Evolutionary conservation across 1,140 invertebrate genomes (phyloP).

Genomic region (Lutraria rhynchaena): DNA sequence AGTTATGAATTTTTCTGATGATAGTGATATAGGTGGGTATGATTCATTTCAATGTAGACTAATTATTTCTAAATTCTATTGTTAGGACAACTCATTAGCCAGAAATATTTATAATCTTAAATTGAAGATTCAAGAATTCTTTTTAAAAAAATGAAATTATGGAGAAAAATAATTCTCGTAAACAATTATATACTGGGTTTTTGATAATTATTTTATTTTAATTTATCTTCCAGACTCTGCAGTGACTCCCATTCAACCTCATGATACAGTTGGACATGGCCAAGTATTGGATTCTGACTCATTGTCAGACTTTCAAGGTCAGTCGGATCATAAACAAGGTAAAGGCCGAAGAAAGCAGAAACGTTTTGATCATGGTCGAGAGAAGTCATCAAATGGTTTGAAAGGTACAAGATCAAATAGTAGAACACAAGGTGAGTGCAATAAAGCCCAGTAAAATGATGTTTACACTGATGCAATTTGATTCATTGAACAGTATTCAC

Average conservation of each 20-base stretch:
- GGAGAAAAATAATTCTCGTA: too few species aligned
- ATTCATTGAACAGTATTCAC: too few species aligned
- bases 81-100: too few species aligned
- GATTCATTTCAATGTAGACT: too few species aligned
- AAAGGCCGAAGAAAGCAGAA: neutral
- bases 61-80: too few species aligned
- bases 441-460: too few species aligned
- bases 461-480: too few species aligned
- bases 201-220: too few species aligned
- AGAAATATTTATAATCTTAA: too few species aligned
- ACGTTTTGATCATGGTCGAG: slow-evolving; percentile 14
- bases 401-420: slow-evolving; percentile 26
- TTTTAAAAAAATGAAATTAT: neutral
- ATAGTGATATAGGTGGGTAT: slow-evolving; percentile 53
- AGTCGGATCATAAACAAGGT: slow-evolving; percentile 10
- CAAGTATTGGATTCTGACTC: slow-evolving; percentile 74
- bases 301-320: slow-evolving; percentile 66
- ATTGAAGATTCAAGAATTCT: too few species aligned
- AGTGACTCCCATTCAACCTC: slow-evolving; percentile 73
- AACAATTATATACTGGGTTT: too few species aligned
- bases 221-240: slow-evolving; percentile 73
- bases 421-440: too few species aligned
- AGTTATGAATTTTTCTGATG: slow-evolving; percentile 51
- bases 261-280: slow-evolving; percentile 65
- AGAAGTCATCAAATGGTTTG: slow-evolving; percentile 28